phyloP scores from a whole-genome alignment of 2,113 vertebrate genomes.

The Geothlypis trichas region DNA sequence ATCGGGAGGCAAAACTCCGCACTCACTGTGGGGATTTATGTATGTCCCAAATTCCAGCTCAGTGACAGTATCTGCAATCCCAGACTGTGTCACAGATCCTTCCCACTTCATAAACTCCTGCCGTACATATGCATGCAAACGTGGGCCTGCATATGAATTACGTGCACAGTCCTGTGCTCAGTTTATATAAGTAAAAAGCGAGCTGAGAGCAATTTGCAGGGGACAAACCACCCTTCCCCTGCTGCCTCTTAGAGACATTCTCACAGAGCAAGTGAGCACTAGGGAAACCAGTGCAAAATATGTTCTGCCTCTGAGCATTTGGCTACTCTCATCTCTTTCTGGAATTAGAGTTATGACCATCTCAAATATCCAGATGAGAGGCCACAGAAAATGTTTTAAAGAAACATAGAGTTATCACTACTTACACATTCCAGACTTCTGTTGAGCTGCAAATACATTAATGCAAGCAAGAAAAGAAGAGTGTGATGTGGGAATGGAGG shows the following conservation, averaged over 20 bases:
- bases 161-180: background rate
- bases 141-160: background rate
- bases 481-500: slow-evolving; percentile 57
- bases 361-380: slow-evolving; percentile 59
- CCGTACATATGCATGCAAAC: background rate
- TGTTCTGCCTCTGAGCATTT: background rate
- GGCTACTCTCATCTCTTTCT: slow-evolving; percentile 28
- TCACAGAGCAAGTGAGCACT: background rate
- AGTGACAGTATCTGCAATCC: background rate
- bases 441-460: slow-evolving; percentile 64
- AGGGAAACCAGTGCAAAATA: background rate
- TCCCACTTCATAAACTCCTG: background rate
- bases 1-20: background rate
- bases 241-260: background rate
- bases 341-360: slow-evolving; percentile 57
- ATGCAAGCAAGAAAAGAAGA: slow-evolving; percentile 59
- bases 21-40: background rate
- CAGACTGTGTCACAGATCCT: background rate
- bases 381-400: slow-evolving; percentile 51
- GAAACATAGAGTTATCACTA: slow-evolving; percentile 59
- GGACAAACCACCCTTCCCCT: background rate
- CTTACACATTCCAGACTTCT: slow-evolving; percentile 65
- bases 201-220: background rate
- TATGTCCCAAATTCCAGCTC: background rate
- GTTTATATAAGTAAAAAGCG: background rate